Conservation (phyloP, 2,797 vertebrate genomes). For the Onychomys torridus region DNA sequence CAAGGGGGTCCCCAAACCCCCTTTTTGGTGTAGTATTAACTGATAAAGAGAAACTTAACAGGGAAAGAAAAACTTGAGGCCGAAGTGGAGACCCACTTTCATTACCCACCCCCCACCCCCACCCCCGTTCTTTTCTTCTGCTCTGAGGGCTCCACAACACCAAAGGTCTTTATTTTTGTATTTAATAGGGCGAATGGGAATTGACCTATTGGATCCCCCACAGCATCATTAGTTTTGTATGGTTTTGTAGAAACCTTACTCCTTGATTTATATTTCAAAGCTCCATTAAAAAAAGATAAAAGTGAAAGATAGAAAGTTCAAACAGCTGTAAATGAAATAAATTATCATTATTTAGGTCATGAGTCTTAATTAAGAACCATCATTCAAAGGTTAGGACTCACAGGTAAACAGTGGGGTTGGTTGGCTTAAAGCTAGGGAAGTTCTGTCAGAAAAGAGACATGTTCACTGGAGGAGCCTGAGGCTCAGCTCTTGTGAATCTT, state of each 20-base stretch:
- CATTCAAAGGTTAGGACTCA: neutral
- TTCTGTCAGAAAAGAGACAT: neutral
- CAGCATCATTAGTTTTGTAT: neutral
- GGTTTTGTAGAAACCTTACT: neutral
- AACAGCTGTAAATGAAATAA: neutral
- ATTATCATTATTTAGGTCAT: neutral
- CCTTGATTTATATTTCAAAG: neutral
- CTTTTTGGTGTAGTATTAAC: neutral
- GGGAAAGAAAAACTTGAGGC: neutral
- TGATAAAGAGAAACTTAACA: neutral
- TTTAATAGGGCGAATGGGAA: neutral
- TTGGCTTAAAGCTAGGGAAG: neutral
- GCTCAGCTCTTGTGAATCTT: too few species aligned
- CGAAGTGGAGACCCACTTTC: neutral
- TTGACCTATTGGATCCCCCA: neutral
- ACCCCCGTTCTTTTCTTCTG: neutral
- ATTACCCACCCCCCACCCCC: too few species aligned
- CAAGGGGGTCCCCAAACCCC: neutral
- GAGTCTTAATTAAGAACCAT: neutral
- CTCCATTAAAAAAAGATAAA: neutral
- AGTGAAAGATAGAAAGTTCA: neutral
- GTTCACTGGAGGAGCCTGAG: neutral
- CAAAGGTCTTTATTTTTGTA: neutral
- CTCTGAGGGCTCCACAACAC: neutral
- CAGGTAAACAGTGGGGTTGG: neutral